Evolutionary conservation across 1,140 invertebrate species (phyloP), one percentile per base, ranked within the genome.

Genomic region (Heliconius himera): DNA sequence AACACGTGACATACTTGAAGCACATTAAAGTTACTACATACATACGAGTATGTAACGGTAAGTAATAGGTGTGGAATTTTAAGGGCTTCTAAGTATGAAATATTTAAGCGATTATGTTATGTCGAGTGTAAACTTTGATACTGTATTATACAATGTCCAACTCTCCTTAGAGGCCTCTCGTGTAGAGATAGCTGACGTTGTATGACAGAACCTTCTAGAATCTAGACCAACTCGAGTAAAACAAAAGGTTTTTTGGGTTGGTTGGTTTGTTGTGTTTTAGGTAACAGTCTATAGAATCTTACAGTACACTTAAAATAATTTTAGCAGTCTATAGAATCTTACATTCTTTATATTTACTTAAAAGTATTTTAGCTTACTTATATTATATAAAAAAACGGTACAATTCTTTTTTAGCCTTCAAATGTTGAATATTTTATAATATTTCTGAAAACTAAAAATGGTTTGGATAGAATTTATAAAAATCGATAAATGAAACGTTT

Each of bases 31-130:
- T 66, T 29, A 1, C 60, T 66, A 66, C 9, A 60, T n/a, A 22
- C n/a, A 26, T n/a, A 36, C 33, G 33, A 36, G n/a, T 56, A 22
- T 29, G 60, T 66, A 66, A 66, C 60, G 60, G 60, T 66, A 66
- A 66, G 60, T 66, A 66, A 66, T 66, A 66, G 60, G 60, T 66
- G 60, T 66, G 60, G 60, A 66, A 66, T 66, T 66, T 66, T 29
- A 66, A 66, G 60, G 60, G 60, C 60, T 66, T 66, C 60, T 66
- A 66, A 66, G 60, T 66, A 66, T 66, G 22, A 66, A 66, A 66
- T 66, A 66, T 66, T 66, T 66, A 66, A 66, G 60, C 60, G 60
- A 66, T 60, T 66, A 26, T 66, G 26, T 29, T 66, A 29, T 66
- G 22, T 66, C 60, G 60, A 66, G 22, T 66, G 26, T 66, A 66